Conservation (phyloP, 2,888 invertebrate genomes). For the Melipona beecheii region DNA sequence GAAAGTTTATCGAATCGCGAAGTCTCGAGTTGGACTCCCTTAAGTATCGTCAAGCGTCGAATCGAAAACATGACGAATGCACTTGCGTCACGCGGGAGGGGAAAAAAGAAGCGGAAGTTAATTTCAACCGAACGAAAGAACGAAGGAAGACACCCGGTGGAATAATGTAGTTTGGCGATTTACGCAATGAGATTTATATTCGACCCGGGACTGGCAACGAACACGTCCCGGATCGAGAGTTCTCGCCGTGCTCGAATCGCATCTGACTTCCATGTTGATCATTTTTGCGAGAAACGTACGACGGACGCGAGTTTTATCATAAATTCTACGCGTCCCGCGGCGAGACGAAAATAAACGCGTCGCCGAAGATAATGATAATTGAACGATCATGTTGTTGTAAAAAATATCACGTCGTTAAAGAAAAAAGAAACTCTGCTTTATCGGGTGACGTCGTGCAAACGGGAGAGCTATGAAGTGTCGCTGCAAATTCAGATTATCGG, state of each 20-base stretch:
- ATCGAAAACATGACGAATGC: slow-evolving; percentile 45
- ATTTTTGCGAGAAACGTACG: slow-evolving; percentile 19
- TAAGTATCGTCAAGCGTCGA: slow-evolving; percentile 59
- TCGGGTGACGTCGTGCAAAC: not conserved
- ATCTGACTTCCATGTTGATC: slow-evolving; percentile 18
- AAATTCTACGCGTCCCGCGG: slow-evolving; percentile 19
- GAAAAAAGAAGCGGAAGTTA: slow-evolving; percentile 36
- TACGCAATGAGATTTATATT: slow-evolving; percentile 10
- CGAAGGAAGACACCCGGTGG: not conserved
- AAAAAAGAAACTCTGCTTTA: slow-evolving; percentile 1
- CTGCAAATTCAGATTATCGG: slow-evolving; percentile 24
- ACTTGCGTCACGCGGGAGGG: not conserved
- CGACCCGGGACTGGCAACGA: not conserved
- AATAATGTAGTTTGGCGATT: not conserved
- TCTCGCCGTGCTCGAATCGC: not conserved
- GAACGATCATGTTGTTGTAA: slow-evolving; percentile 11
- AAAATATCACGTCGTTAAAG: not conserved
- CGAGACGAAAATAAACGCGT: slow-evolving; percentile 17
- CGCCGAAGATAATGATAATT: slow-evolving; percentile 17
- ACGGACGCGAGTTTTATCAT: slow-evolving; percentile 39
- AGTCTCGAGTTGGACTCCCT: slow-evolving; percentile 41
- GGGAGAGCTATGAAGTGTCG: not conserved
- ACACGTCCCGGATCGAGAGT: not conserved
- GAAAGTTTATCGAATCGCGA: slow-evolving; percentile 48
- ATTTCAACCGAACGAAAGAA: slow-evolving; percentile 8